These are phyloP conservation scores for Gasterosteus aculeatus DNA, from an alignment of 2,113 vertebrate genomes.

Conservation along the genomic window DNA sequence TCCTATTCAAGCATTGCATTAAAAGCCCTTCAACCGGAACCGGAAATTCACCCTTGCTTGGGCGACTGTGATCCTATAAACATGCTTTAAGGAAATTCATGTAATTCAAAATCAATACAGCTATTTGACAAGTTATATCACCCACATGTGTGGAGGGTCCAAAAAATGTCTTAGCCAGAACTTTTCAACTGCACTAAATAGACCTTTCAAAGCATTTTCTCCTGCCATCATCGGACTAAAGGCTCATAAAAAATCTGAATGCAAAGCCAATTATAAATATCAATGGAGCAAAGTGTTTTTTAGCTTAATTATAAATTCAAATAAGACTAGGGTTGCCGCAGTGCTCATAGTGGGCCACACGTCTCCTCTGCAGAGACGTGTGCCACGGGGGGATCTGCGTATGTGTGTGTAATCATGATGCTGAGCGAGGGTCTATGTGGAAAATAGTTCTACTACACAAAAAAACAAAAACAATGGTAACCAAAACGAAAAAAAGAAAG, in stretches of 20 bases:
- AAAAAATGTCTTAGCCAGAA: constrained; percentile 3
- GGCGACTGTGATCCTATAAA: constrained; percentile 46
- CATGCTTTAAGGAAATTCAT: constrained; percentile 62
- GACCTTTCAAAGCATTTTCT: constrained; percentile 52
- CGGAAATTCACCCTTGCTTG: constrained; percentile 19
- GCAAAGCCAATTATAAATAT: constrained; percentile 54
- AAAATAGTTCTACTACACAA: constrained; percentile 47
- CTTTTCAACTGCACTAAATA: constrained; percentile 34
- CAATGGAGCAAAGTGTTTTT: constrained; percentile 37
- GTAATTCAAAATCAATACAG: constrained; percentile 68
- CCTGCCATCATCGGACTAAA: constrained; percentile 41
- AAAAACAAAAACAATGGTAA: constrained; percentile 44
- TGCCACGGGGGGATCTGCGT: constrained; percentile 56
- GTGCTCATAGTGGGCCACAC: constrained; percentile 47
- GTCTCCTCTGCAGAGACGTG: constrained; percentile 55
- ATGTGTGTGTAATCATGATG: constrained; percentile 55
- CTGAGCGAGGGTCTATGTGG: constrained; percentile 21
- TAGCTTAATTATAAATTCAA: constrained; percentile 44
- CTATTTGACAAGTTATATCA: constrained; percentile 54
- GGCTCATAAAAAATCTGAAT: constrained; percentile 37
- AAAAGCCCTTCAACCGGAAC: constrained; percentile 32
- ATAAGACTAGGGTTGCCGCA: constrained; percentile 57
- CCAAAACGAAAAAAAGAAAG: constrained; percentile 40
- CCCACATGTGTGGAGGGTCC: constrained; percentile 7
- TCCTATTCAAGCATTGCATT: constrained; percentile 52